phyloP scores from a whole-genome alignment of 2,113 vertebrate genomes.

The Rattus norvegicus region DNA sequence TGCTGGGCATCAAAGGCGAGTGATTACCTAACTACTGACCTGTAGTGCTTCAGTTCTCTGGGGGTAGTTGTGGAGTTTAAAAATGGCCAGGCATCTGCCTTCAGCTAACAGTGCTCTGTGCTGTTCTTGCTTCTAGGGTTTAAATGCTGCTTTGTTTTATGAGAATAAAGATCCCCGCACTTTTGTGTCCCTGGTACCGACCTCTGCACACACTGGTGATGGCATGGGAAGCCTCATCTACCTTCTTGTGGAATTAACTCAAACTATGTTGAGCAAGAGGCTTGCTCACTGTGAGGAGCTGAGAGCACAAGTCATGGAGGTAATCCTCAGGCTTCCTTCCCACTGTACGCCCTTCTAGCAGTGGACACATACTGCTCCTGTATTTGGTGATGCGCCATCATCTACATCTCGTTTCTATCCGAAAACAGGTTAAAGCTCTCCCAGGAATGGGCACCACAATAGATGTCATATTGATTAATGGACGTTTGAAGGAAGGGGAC shows the following conservation, averaged over 20 bases:
- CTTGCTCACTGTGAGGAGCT: conserved; percentile 97
- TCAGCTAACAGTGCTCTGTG: background rate
- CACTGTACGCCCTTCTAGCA: background rate
- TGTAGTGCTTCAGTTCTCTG: background rate
- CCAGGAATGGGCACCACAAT: conserved; percentile 99
- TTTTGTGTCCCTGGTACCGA: conserved; percentile 97
- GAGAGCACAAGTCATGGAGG: conserved; percentile 99
- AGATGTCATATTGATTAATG: conserved; percentile 98
- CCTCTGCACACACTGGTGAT: conserved; percentile 98
- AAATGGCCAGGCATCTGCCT: too few relatives aligned
- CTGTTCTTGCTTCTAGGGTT: conserved; percentile 87
- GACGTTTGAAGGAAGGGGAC: conserved; percentile 93
- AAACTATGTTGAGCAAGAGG: conserved; percentile 95
- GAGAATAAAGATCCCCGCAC: conserved; percentile 99
- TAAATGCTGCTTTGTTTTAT: conserved; percentile 96
- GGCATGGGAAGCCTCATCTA: conserved; percentile 98
- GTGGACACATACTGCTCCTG: background rate
- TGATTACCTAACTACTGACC: background rate
- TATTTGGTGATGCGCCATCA: background rate
- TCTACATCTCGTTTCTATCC: background rate
- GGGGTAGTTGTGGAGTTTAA: background rate
- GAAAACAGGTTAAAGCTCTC: conserved; percentile 95
- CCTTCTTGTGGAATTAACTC: conserved; percentile 96
- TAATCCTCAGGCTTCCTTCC: conserved; percentile 77
- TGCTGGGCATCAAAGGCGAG: background rate